phyloP scores from a whole-genome alignment of 2,888 invertebrate species.

The Latrodectus elegans region DNA sequence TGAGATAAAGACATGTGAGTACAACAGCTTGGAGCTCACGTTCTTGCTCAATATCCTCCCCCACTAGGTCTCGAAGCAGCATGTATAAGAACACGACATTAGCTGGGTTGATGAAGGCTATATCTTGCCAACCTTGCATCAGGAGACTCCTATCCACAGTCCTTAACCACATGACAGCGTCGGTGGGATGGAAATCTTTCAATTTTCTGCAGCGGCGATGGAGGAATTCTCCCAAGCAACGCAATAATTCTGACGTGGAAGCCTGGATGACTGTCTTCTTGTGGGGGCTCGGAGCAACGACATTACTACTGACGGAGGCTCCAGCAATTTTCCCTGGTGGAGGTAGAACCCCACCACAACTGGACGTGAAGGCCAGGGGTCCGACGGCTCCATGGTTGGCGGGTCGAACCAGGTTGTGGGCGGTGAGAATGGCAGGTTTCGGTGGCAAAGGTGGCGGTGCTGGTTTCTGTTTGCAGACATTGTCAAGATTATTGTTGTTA shows the following conservation, averaged over 20 bases:
- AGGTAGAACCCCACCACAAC: constrained; percentile 6
- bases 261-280: constrained; percentile 80
- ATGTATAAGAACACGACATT: constrained; percentile 99
- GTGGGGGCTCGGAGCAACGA: constrained; percentile 49
- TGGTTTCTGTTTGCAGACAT: constrained; percentile 9
- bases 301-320: background rate
- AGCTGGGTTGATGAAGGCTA: constrained; percentile 99
- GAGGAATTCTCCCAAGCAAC: constrained; percentile 96
- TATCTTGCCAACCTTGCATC: constrained; percentile 99
- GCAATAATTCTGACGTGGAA: constrained; percentile 97
- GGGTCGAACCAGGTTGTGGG: constrained; percentile 68
- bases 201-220: constrained; percentile 88
- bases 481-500: constrained; percentile 46
- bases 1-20: constrained; percentile 97
- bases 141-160: constrained; percentile 96
- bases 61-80: constrained; percentile 90
- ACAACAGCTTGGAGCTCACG: constrained; percentile 94
- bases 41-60: constrained; percentile 87
- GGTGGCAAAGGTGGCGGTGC: constrained; percentile 65
- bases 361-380: constrained; percentile 45
- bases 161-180: constrained; percentile 98
- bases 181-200: constrained; percentile 91
- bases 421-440: constrained; percentile 68
- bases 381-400: constrained; percentile 52
- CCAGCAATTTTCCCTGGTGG: background rate